Percentiles rank a stretch among this genome's conserved stretches.
Evolutionary conservation across 2,888 invertebrate species (phyloP).

Genomic region (Latheticus oryzae): DNA sequence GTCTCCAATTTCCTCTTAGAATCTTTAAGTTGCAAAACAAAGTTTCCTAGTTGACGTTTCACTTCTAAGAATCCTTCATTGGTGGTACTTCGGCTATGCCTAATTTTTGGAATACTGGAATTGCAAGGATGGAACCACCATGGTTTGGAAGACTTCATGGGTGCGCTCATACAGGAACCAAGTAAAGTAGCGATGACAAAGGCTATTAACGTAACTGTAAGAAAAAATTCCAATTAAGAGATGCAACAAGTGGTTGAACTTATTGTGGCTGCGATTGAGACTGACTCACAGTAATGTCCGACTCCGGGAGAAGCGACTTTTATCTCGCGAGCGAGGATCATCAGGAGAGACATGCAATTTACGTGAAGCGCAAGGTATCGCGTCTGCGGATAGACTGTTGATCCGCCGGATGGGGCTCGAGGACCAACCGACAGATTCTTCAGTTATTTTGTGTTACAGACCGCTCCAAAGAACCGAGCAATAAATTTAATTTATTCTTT

Average conservation of each 20-base stretch:
- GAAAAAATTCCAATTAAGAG: slow-evolving; percentile 16
- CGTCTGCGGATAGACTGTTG: slow-evolving; percentile 55
- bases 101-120: slow-evolving; percentile 37
- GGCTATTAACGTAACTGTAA: slow-evolving; percentile 33
- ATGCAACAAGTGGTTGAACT: slow-evolving; percentile 39
- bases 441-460: slow-evolving; percentile 52
- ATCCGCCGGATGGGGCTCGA: slow-evolving; percentile 52
- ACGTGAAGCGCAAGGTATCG: slow-evolving; percentile 54
- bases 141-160: slow-evolving; percentile 26
- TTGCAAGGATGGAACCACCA: slow-evolving; percentile 54
- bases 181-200: slow-evolving; percentile 33
- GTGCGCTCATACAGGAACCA: slow-evolving; percentile 43
- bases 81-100: slow-evolving; percentile 53
- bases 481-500: slow-evolving; percentile 35
- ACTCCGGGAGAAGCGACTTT: slow-evolving; percentile 18
- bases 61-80: too few relatives aligned
- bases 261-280: slow-evolving; percentile 28
- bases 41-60: slow-evolving; percentile 42
- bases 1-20: slow-evolving; percentile 43
- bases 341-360: slow-evolving; percentile 36
- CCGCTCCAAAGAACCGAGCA: slow-evolving; percentile 45
- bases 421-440: slow-evolving; percentile 53
- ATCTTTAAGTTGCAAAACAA: slow-evolving; percentile 46
- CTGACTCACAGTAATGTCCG: slow-evolving; percentile 41
- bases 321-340: slow-evolving; percentile 27